Evolutionary conservation across 2,888 invertebrate genomes (phyloP).

Genomic region (Nipponacmea schrenckii): DNA sequence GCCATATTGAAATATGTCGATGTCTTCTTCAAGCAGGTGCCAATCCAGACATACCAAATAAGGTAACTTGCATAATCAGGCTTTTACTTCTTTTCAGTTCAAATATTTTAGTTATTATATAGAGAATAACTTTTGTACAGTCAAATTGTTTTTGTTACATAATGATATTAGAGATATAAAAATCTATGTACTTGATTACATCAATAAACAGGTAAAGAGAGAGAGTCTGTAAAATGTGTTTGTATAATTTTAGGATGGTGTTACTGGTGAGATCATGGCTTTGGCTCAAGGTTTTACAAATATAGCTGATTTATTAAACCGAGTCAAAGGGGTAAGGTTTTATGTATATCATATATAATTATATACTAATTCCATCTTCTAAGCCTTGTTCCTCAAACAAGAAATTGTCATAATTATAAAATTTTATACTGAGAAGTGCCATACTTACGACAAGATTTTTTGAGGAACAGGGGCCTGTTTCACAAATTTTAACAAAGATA

Average conservation of each 20-base stretch:
- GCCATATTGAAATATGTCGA: conserved; percentile 78
- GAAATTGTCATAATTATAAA: background rate
- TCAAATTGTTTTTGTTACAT: background rate
- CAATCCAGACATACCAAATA: conserved; percentile 76
- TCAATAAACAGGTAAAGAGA: no score
- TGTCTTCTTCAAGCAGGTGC: conserved; percentile 79
- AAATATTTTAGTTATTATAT: background rate
- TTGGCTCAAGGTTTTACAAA: conserved; percentile 79
- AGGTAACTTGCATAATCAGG: conserved; percentile 55
- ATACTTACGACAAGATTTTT: no score
- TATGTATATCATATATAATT: background rate
- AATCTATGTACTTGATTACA: no score
- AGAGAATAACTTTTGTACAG: background rate
- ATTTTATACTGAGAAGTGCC: no score
- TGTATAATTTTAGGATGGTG: conserved; percentile 71
- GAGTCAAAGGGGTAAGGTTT: conserved; percentile 74
- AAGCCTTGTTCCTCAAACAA: background rate
- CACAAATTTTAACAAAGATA: no score
- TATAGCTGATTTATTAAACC: conserved; percentile 77
- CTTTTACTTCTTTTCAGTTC: background rate
- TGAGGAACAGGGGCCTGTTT: no score
- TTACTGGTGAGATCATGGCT: conserved; percentile 82
- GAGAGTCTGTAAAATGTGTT: background rate
- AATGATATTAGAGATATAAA: background rate
- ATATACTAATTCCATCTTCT: background rate